Conservation (phyloP, 1,140 invertebrate genomes). For the Lepidurus arcticus region DNA sequence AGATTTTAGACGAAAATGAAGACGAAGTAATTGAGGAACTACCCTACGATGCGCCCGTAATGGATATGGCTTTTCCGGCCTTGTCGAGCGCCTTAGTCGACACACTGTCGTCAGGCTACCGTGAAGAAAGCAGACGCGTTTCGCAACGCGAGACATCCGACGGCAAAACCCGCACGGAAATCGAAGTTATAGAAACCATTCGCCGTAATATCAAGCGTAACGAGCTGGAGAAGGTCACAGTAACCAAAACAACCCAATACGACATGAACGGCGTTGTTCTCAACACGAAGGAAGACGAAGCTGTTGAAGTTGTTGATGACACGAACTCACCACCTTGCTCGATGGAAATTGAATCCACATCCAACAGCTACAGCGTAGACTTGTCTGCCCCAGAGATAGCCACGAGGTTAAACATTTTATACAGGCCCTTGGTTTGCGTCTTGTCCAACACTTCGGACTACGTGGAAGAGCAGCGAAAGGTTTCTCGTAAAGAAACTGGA, state of each 20-base stretch:
- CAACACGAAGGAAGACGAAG: conserved; percentile 29
- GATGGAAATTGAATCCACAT: background rate
- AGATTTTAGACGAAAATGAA: background rate
- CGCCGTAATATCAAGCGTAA: conserved; percentile 16
- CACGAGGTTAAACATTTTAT: background rate
- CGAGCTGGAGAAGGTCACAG: conserved; percentile 26
- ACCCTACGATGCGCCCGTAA: background rate
- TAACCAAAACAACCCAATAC: conserved; percentile 28
- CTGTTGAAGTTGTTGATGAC: conserved; percentile 28
- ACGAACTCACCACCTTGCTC: background rate
- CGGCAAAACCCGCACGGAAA: conserved; percentile 24
- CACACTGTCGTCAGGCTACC: background rate
- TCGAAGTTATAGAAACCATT: conserved; percentile 27
- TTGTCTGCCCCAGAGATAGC: background rate
- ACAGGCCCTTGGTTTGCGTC: background rate
- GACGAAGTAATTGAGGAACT: background rate
- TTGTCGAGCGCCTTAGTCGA: background rate
- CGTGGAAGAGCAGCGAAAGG: background rate
- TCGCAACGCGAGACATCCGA: conserved; percentile 24
- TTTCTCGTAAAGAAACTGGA: background rate
- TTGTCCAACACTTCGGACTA: background rate
- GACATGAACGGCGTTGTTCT: conserved; percentile 23
- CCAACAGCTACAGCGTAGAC: background rate
- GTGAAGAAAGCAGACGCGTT: conserved; percentile 17
- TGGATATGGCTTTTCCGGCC: background rate